Base-by-base conservation (phyloP, 2,797 vertebrate genomes). In the Sylvia borin region DNA sequence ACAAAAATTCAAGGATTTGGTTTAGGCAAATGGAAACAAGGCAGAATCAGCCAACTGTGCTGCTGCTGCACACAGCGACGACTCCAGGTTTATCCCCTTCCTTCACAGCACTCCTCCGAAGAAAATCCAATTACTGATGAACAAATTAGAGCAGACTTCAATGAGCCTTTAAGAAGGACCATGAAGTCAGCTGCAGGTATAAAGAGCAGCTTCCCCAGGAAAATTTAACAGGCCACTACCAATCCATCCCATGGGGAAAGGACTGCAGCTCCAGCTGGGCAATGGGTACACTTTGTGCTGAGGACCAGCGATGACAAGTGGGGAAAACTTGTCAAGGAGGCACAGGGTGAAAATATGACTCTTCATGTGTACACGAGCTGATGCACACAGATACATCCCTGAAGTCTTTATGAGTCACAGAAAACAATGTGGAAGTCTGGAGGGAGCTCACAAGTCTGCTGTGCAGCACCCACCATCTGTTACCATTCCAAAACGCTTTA, bases 1-100 rank as follows among this genome's bases (percentile, higher is more conserved):
- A 83, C 20, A 4, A 60, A 74, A 90, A 88, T 31, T n/a, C 17
- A 47, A 73, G 40, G 12, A 73, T 60, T 82, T 71, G 4, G 8
- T 80, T 88, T 29, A 85, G 36, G 45, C 16, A 91, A 94, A 74
- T 18, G 26, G 24, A 64, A 92, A 73, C 14, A n/a, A 80, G 61
- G 29, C 26, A 90, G 34, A 67, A 88, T 27, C 5, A 9, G 38
- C 36, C 45, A 77, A 53, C 16, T 83, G 55, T 10, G 6, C 54
- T 58, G 14, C 40, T 55, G 71, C 71, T 54, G 31, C 27, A 1
- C 9, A 4, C 14, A 72, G 50, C 53, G 38, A n/a, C 0, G 0
- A 24, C 26, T 84, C 19, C 74, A 86, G 27, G 38, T 53, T 38
- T 9, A 70, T 9, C 9, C 57, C 24, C 2, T 11, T 68, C 66